Base-by-base conservation (phyloP, 2,888 invertebrate species). In the Saturnia pavonia region DNA sequence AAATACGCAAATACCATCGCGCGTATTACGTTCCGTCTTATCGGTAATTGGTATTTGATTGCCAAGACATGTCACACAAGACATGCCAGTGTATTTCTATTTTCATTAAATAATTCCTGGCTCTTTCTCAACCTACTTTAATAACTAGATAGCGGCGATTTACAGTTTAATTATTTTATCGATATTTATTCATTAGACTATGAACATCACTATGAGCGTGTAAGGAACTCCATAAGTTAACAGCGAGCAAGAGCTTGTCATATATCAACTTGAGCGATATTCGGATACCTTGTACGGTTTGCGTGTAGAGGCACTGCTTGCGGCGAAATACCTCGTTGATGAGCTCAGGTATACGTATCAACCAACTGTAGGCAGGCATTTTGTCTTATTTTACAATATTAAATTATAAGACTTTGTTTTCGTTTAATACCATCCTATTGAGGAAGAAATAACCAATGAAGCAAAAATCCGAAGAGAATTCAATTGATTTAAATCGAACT, bases 151-250 rank as follows among this genome's bases (percentile, higher is more conserved):
- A 54, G n/a, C 7, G 19, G 54, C 11, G 25, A 57, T 25, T 25
- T 57, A 57, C 6, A 25, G 0, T 27, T 12, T 60, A 60, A 14
- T 60, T 2, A 1, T 8, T 9, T 42, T 43, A 71, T 76, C 77
- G 77, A 78, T 76, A 71, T 48, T 65, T 75, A 73, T 79, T 74
- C 72, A 77, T 75, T 75, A 57, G 51, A n/a, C 1, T 12, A 8
- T 14, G 22, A 45, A 71, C 91, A 77, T 78, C 88, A 74, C 89
- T 88, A 84, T 66, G 67, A 72, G 72, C 67, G 72, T 69, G 81
- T 82, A 86, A 88, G 86, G 87, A 85, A 89, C 90, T 91, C 88
- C 88, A 90, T 92, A 91, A 91, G 91, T 91, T 90, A 92, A 89
- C 90, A 89, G 88, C 87, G 87, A 85, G 84, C 80, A 79, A 82